Evolutionary conservation across 2,888 invertebrate species (phyloP).

Genomic region (Thalpophila matura): DNA sequence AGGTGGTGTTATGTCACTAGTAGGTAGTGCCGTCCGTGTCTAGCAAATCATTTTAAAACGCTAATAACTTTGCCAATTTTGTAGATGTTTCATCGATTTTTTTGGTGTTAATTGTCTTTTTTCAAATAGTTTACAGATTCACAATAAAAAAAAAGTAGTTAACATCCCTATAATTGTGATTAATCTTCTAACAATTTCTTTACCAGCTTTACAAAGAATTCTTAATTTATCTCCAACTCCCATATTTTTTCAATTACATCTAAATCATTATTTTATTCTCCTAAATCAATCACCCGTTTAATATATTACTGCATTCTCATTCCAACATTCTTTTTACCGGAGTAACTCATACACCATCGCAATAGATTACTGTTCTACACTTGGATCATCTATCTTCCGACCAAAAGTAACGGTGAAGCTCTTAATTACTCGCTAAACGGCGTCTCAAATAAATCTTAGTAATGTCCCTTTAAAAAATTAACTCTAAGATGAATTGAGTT

Average conservation of each 20-base stretch:
- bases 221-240: background rate
- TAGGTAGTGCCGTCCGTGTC: too few species aligned
- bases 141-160: too few species aligned
- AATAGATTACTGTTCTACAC: conserved; percentile 53
- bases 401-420: conserved; percentile 64
- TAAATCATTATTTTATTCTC: conserved; percentile 35
- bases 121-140: too few species aligned
- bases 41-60: too few species aligned
- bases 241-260: background rate
- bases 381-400: conserved; percentile 55
- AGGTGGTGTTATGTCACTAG: too few species aligned
- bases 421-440: conserved; percentile 68
- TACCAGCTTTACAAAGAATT: background rate
- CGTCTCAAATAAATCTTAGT: conserved; percentile 60
- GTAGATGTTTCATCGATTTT: too few species aligned
- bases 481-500: conserved; percentile 43
- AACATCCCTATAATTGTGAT: too few species aligned
- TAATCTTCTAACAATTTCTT: background rate
- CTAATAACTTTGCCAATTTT: too few species aligned
- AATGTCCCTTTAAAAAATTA: conserved; percentile 59
- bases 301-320: conserved; percentile 34
- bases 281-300: conserved; percentile 42
- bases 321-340: conserved; percentile 27
- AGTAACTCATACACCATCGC: conserved; percentile 31
- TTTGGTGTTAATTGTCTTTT: too few species aligned